These are phyloP conservation scores for Perognathus longimembris DNA, from an alignment of 2,113 vertebrate genomes.

Conservation along the genomic window DNA sequence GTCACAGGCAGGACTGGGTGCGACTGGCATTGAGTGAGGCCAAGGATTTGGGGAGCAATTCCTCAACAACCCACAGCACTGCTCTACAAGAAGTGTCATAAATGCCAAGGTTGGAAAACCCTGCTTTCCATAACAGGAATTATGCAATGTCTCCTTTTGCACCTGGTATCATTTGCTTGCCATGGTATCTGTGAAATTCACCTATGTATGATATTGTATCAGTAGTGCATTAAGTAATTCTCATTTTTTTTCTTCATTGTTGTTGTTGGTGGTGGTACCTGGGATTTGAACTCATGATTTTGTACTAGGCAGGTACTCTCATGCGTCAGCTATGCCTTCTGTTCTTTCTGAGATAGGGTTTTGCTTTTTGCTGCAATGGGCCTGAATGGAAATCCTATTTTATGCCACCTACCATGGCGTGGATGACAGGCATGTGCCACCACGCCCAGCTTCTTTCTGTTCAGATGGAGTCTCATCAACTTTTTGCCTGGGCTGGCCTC, in stretches of 20 bases:
- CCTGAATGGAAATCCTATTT: no score
- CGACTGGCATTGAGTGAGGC: background rate
- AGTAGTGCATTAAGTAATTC: background rate
- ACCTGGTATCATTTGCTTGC: background rate
- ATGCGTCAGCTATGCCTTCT: no score
- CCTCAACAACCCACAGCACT: background rate
- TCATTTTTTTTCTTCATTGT: background rate
- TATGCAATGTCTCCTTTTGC: background rate
- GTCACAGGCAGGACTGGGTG: background rate
- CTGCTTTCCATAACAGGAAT: background rate
- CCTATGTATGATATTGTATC: accelerated
- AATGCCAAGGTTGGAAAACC: background rate
- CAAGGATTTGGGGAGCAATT: background rate
- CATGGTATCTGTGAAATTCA: background rate
- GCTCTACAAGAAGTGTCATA: background rate
- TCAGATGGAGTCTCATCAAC: no score
- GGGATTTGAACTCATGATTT: no score
- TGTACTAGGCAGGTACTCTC: no score
- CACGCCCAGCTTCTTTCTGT: no score
- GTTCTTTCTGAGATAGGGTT: no score
- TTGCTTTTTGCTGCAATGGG: no score
- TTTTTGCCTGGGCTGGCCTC: no score
- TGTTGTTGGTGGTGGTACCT: background rate
- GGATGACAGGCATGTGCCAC: no score
- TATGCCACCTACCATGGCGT: no score